Evolutionary conservation across 2,888 invertebrate genomes (phyloP).

Genomic region (Taenaris catops): DNA sequence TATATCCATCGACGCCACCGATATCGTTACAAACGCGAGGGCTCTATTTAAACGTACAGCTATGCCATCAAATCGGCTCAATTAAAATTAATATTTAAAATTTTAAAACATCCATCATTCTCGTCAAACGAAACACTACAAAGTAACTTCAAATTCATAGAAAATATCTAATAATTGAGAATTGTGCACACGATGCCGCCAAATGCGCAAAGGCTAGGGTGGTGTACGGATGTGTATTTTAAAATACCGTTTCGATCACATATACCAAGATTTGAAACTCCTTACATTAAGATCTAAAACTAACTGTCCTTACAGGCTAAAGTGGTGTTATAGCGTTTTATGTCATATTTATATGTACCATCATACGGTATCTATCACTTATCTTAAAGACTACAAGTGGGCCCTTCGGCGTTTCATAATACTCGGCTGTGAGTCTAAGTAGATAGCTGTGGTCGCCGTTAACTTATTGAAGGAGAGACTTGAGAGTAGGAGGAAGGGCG

Average conservation of each 20-base stretch:
- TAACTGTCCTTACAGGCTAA: slow-evolving; percentile 28
- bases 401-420: slow-evolving; percentile 45
- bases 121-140: slow-evolving; percentile 42
- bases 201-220: slow-evolving; percentile 74
- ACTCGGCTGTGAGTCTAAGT: too few species aligned
- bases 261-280: slow-evolving; percentile 41
- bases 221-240: slow-evolving; percentile 51
- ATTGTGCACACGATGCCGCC: slow-evolving; percentile 34
- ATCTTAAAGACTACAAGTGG: slow-evolving; percentile 33
- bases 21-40: slow-evolving; percentile 22
- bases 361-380: slow-evolving; percentile 35
- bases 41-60: slow-evolving; percentile 20
- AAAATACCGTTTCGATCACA: slow-evolving; percentile 30
- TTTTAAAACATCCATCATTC: slow-evolving; percentile 30
- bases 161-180: slow-evolving; percentile 25
- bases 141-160: slow-evolving; percentile 60
- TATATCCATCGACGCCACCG: slow-evolving; percentile 24
- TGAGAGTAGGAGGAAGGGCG: too few species aligned
- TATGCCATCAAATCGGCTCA: slow-evolving; percentile 17
- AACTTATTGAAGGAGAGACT: too few species aligned
- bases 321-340: slow-evolving; percentile 58
- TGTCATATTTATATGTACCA: slow-evolving; percentile 46
- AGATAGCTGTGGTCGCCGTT: too few species aligned
- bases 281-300: slow-evolving; percentile 29
- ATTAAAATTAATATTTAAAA: slow-evolving; percentile 24